Evolutionary conservation across 2,113 vertebrate species (phyloP), one percentile per base, ranked within the genome.

Genomic region (Salvelinus sp.): DNA sequence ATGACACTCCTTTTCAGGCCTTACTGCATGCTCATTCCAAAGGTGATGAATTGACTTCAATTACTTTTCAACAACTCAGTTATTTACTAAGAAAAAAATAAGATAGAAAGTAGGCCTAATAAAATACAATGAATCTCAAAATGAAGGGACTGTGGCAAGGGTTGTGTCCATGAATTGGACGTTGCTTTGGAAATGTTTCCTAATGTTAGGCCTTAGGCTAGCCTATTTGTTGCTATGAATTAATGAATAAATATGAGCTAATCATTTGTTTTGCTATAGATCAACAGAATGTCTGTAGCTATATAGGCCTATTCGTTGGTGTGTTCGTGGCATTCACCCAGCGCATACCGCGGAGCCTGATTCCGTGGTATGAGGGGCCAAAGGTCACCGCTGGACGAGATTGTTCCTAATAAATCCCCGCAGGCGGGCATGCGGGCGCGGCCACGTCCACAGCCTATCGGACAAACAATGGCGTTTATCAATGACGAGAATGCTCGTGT

Each of bases 311-410:
- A n/a, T n/a, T 38, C 76, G 65, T 79, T 70, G 76, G 71, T 78
- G 16, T 18, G 69, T 83, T 63, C 22, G 79, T 74, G 76, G 72
- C 82, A 82, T 86, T 86, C 78, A 81, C 83, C 69, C 82, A 23
- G 72, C 38, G 30, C 76, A 54, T 76, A 79, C 79, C 65, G 72
- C 76, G 71, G 68, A 73, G 83, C 83, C 86, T 85, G 85, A 86
- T 80, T 84, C 86, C 82, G 83, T 89, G 90, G 91, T 90, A 90
- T 92, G 91, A 88, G 68, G 76, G 89, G 90, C 86, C 89, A 91
- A 86, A 90, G 91, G 91, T 91, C 89, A 86, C 84, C 63, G 3
- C 82, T 70, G 90, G 88, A 87, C 90, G 86, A 87, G 88, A 89
- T 87, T 65, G 28, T 84, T 79, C 87, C 38, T 44, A 54, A 87